These are phyloP conservation scores for Lepilemur ruficaudatus DNA, from an alignment of 2,797 vertebrate genomes.

Conservation along the genomic window DNA sequence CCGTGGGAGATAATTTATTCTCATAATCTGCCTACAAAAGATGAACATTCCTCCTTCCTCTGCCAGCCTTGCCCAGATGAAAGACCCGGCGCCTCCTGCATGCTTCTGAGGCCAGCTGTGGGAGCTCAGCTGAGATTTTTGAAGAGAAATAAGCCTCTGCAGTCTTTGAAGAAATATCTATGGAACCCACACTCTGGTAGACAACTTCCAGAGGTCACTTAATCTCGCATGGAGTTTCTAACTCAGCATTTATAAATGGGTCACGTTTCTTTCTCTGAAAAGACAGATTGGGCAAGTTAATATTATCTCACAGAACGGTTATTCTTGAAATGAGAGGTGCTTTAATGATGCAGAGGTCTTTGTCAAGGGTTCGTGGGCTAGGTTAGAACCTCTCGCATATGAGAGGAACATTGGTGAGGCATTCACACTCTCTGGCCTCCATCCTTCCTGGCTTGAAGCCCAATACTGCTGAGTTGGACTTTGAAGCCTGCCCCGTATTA, in stretches of 20 bases:
- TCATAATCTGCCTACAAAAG: not conserved
- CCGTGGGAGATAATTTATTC: not conserved
- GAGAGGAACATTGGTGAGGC: not conserved
- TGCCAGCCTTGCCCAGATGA: not conserved
- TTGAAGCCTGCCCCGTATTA: not conserved
- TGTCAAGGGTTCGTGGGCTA: not conserved
- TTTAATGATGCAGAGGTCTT: not conserved
- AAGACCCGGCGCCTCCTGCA: not conserved
- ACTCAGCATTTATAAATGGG: not conserved
- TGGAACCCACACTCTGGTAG: not conserved
- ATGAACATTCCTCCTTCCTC: not conserved
- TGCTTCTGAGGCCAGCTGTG: not conserved
- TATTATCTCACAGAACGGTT: not conserved
- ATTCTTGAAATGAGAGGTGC: not conserved
- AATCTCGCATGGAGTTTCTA: not conserved
- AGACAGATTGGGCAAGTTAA: not conserved
- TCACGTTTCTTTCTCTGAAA: not conserved
- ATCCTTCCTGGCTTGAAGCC: not conserved
- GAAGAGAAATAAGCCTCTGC: conserved; percentile 26
- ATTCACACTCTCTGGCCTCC: not conserved
- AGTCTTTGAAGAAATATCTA: conserved; percentile 38
- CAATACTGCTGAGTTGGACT: not conserved
- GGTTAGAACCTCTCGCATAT: not conserved
- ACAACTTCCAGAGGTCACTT: not conserved
- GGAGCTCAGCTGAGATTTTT: not conserved